Evolutionary conservation across 2,797 vertebrate genomes (phyloP), one percentile per base, ranked within the genome.

Genomic region (Sandelia bainsii): DNA sequence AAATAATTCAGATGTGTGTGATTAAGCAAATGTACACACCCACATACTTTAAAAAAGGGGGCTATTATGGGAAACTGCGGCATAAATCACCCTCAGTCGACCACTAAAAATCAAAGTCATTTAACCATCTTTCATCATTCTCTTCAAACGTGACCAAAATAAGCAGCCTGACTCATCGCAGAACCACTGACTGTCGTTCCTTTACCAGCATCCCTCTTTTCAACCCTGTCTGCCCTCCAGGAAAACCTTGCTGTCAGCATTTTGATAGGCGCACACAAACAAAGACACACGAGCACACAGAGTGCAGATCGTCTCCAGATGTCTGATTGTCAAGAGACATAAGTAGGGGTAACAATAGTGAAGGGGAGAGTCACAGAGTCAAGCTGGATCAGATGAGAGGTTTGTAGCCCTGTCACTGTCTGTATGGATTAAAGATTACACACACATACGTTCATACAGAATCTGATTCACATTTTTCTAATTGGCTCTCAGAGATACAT

Each of bases 291-390:
- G 70, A 66, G 72, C 69, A 73, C 8, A 8, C 74, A 59, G 53
- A 58, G 59, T 16, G n/a, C 66, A 88, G 85, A 92, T 89, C 19
- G 72, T 84, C 83, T 91, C 90, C 93, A 93, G 90, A 93, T 92
- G 93, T 87, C 68, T 87, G 85, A 87, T 85, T 88, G 80, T 59
- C 75, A 80, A 45, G 77, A 83, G 83, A 87, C 83, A 79, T 70
- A 90, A 91, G 91, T 82, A 87, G 82, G 45, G 45, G 45, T 56
- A 79, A 86, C 87, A 84, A 90, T 78, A 57, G 68, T 32, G 66
- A 40, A 6, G 64, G 17, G 40, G 25, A 58, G 66, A 53, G 69
- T 78, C 52, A 73, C 39, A 5, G 25, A 79, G 70, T 83, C 78
- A 49, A 58, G 68, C 60, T 57, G 81, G 73, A 76, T 83, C 78